Evolutionary conservation across 2,113 vertebrate species (phyloP), one percentile per base, ranked within the genome.

Genomic region (Alethe castanea): DNA sequence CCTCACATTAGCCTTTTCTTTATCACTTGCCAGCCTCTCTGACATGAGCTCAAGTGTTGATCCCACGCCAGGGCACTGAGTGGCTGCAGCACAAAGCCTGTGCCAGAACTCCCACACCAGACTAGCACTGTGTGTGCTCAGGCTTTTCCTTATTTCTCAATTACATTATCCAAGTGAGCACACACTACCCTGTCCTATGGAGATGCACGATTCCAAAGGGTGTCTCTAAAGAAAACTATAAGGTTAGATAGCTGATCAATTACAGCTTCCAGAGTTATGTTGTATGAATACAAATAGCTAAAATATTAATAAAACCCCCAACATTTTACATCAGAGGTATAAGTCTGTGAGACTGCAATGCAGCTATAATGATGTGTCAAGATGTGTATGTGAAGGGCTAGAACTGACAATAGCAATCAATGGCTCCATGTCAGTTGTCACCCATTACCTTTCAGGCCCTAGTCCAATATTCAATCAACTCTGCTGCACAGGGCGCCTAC

Each of bases 21-120:
- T 66, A 64, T 89, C 70, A 71, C 31, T 74, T 44, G 80, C n/a
- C 93, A 93, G 57, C 19, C 84, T 86, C 48, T 88, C 95, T 94
- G 54, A 84, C 76, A 19, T 22, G 25, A 56, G 17, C 36, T 74
- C 26, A 59, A 53, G 62, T 31, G 22, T 72, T 54, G 80, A 61
- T 80, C 81, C 77, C 78, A 80, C 4, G n/a, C 29, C 64, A 94
- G 72, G 48, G 71, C 91, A 88, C 57, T 35, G 53, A 40, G 48
- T 36, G 48, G 18, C 28, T 79, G 22, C 52, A 87, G 50, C 33
- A 84, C 62, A 29, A 88, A 42, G 52, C 9, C 26, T 24, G 53
- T 90, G 45, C 53, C 61, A 81, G n/a, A 88, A 61, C 66, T 66
- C 65, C 66, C 67, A 35, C 53, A n/a, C 72, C 82, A 86, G 76